phyloP scores from a whole-genome alignment of 2,113 vertebrate genomes.

The Dipodomys merriami region DNA sequence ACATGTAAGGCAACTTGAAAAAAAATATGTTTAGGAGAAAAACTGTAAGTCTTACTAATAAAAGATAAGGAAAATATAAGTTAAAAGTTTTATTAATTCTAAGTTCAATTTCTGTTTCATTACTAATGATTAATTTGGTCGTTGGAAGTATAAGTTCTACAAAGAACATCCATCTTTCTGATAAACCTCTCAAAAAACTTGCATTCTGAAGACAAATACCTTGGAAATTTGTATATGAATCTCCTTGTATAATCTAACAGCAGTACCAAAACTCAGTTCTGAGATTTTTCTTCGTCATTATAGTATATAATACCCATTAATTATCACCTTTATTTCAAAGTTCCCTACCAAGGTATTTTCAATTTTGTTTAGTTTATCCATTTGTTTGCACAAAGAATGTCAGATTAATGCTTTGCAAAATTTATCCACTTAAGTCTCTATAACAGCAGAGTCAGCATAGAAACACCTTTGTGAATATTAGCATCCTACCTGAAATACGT shows the following conservation, averaged over 20 bases:
- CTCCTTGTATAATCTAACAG: background rate
- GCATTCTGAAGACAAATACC: background rate
- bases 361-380: background rate
- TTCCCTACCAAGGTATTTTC: background rate
- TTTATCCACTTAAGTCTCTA: background rate
- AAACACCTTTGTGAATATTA: background rate
- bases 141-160: background rate
- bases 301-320: background rate
- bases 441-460: background rate
- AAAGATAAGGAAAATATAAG: background rate
- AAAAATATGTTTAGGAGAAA: background rate
- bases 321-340: background rate
- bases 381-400: background rate
- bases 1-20: background rate
- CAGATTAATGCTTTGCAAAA: background rate
- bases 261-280: background rate
- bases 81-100: background rate
- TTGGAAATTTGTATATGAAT: background rate
- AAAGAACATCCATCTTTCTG: background rate
- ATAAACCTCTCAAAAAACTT: background rate
- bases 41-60: background rate
- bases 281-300: background rate
- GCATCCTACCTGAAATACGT: slow-evolving; percentile 37
- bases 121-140: background rate
- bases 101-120: background rate